phyloP scores from a whole-genome alignment of 2,888 invertebrate genomes.

The Neuroscelio doddi region DNA sequence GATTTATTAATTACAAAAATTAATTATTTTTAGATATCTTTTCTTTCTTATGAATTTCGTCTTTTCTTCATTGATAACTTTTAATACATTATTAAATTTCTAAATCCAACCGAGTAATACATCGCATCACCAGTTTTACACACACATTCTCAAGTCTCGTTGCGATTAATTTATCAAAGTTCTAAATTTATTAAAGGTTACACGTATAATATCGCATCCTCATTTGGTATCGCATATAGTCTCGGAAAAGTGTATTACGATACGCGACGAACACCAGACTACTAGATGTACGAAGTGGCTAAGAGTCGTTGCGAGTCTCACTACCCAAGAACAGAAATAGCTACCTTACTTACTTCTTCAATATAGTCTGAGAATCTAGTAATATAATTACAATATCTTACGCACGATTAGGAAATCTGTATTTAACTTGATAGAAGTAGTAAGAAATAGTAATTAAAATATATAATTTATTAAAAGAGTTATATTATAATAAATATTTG shows the following conservation, averaged over 20 bases:
- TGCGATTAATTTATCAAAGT: conserved; percentile 35
- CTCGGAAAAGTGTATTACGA: conserved; percentile 63
- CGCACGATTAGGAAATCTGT: conserved; percentile 40
- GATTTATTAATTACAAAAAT: not conserved
- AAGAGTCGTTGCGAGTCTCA: conserved; percentile 66
- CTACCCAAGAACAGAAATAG: conserved; percentile 71
- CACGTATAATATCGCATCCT: conserved; percentile 40
- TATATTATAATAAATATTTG: conserved; percentile 14
- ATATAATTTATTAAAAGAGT: too few species aligned
- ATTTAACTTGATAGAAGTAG: conserved; percentile 27
- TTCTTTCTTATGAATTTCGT: not conserved
- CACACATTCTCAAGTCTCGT: conserved; percentile 21
- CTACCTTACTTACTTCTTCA: conserved; percentile 70
- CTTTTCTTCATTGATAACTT: not conserved
- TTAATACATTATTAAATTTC: not conserved
- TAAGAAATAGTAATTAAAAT: too few species aligned
- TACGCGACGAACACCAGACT: conserved; percentile 69
- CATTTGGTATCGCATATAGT: conserved; percentile 48
- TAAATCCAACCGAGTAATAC: conserved; percentile 5
- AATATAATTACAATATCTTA: conserved; percentile 37
- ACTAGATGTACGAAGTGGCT: conserved; percentile 67
- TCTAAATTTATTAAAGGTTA: conserved; percentile 33
- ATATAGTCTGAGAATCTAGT: conserved; percentile 63
- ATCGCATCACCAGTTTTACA: conserved; percentile 21
- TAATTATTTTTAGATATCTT: too few species aligned